Evolutionary conservation across 2,797 vertebrate species (phyloP).

Genomic region (Gila robusta): DNA sequence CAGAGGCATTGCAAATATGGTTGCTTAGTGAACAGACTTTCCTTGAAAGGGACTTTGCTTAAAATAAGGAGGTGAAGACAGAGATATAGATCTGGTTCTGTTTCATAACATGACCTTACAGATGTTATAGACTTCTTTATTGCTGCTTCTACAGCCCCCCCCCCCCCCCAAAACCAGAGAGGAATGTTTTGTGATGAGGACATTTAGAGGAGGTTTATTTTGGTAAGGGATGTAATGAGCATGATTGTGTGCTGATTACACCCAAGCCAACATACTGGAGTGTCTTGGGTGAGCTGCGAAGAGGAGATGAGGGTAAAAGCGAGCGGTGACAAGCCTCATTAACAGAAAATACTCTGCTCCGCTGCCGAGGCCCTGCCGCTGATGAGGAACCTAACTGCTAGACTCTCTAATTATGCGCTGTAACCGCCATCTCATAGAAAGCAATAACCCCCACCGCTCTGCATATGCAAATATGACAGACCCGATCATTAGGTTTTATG

Average conservation of each 20-base stretch:
- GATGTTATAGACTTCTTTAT: constrained; percentile 40
- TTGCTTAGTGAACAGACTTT: not conserved
- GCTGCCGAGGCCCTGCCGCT: constrained; percentile 66
- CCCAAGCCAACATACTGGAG: constrained; percentile 51
- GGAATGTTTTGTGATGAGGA: constrained; percentile 55
- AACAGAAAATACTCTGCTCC: constrained; percentile 75
- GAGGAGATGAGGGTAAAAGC: constrained; percentile 63
- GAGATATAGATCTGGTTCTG: not conserved
- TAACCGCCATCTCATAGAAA: constrained; percentile 74
- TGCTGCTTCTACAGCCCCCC: constrained; percentile 35
- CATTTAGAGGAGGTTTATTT: constrained; percentile 64
- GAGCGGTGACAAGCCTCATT: constrained; percentile 81
- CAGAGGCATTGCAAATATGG: not conserved
- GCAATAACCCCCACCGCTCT: constrained; percentile 76
- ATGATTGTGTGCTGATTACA: constrained; percentile 69
- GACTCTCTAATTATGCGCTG: constrained; percentile 80
- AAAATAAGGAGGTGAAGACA: not conserved
- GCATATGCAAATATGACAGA: constrained; percentile 85
- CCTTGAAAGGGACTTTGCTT: not conserved
- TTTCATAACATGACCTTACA: constrained; percentile 47
- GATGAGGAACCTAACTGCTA: constrained; percentile 73
- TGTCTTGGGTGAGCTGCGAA: constrained; percentile 56
- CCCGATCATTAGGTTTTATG: constrained; percentile 84
- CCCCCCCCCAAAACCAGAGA: not conserved
- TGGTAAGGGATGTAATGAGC: constrained; percentile 68